A percentile compares a stretch with the other conserved stretches of the same genome.
Conservation (phyloP, 2,888 invertebrate genomes). For the Ochlodes sylvanus region DNA sequence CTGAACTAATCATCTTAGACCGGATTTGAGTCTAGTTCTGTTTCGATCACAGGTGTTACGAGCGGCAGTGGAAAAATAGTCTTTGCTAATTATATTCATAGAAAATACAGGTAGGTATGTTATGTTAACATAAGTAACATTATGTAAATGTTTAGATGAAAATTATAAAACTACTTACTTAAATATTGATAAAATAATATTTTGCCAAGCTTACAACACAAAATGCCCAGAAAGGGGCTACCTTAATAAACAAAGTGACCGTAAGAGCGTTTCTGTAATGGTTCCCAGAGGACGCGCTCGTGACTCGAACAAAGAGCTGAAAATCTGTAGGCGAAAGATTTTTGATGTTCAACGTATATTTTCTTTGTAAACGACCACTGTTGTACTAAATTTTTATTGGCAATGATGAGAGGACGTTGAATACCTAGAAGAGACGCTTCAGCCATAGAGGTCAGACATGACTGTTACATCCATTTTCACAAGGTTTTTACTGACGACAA, state of each 20-base stretch:
- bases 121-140: no score
- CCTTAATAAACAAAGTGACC: slow-evolving; percentile 12
- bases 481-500: no score
- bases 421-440: slow-evolving; percentile 8
- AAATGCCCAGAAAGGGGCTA: neutral
- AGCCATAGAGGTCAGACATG: no score
- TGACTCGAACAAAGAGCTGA: slow-evolving; percentile 67
- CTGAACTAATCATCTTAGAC: no score
- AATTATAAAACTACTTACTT: neutral
- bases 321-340: slow-evolving; percentile 65
- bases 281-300: slow-evolving; percentile 59
- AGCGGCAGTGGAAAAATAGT: no score
- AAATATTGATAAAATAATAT: neutral
- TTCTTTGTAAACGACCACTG: slow-evolving; percentile 36
- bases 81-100: no score
- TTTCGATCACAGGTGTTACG: no score
- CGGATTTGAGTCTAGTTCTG: no score
- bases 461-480: no score
- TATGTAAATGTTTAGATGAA: neutral
- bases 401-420: slow-evolving; percentile 32
- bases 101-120: no score
- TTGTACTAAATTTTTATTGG: slow-evolving; percentile 14
- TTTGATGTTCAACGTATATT: slow-evolving; percentile 50
- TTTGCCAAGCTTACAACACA: slow-evolving; percentile 1
- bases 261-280: slow-evolving; percentile 36